phyloP scores from a whole-genome alignment of 2,888 invertebrate species.

The Tribolium freemani region DNA sequence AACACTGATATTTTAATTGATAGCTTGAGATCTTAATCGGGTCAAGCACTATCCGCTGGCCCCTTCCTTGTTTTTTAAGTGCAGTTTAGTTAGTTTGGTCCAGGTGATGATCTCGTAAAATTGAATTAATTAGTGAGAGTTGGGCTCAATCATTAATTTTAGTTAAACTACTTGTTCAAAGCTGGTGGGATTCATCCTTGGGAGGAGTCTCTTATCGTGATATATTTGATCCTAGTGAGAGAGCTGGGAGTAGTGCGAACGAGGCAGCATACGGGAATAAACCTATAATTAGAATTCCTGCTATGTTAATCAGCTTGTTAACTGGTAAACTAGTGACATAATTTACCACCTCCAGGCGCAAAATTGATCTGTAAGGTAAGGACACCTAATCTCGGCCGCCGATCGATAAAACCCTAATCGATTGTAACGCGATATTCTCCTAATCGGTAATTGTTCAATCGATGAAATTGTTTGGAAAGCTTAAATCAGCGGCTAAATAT shows the following conservation, averaged over 20 bases:
- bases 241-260: slow-evolving; percentile 8
- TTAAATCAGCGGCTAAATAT: slow-evolving; percentile 9
- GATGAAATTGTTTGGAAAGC: neutral
- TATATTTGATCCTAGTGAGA: slow-evolving; percentile 22
- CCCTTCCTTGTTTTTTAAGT: neutral
- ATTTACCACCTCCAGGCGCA: slow-evolving; percentile 32
- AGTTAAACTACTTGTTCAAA: slow-evolving; percentile 16
- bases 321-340: slow-evolving; percentile 31
- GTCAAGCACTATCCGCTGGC: neutral
- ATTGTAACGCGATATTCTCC: neutral
- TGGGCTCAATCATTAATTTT: slow-evolving; percentile 16
- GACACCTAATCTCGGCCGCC: neutral
- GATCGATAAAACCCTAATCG: neutral
- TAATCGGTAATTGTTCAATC: neutral
- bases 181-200: slow-evolving; percentile 10
- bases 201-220: slow-evolving; percentile 20
- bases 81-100: neutral
- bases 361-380: slow-evolving; percentile 20
- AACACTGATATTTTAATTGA: neutral
- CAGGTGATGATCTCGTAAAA: neutral
- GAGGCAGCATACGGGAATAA: slow-evolving; percentile 11
- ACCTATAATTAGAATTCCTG: slow-evolving; percentile 38
- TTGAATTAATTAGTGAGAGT: slow-evolving; percentile 9
- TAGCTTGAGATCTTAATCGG: neutral
- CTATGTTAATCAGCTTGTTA: slow-evolving; percentile 37